Evolutionary conservation across 92 coral and sea anemone genomes (phyloP), one percentile per base, ranked within the genome.

Genomic region (Epizoanthus stellaris): DNA sequence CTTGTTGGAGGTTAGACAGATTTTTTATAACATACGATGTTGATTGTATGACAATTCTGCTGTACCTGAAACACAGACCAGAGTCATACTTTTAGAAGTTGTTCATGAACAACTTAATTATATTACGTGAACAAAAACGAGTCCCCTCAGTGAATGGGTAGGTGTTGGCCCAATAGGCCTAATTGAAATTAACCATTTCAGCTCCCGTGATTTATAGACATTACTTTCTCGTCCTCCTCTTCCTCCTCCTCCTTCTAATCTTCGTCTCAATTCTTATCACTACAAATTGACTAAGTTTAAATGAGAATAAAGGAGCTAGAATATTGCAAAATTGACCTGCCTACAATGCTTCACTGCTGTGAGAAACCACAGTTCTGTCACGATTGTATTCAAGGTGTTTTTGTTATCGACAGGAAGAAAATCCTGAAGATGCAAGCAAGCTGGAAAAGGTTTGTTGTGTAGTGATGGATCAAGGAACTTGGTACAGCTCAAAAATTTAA

Each of bases 1-100:
- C 69, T 80, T 96, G 71, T 85, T 92, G 80, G 98, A 94, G 98
- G 98, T 92, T 73, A 6, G 87, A 6, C 60, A 43, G n/a, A 67
- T 36, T 68, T 68, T 34, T 13, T 17, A n/a, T 17, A 68, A 30
- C 70, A 66, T 66, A 15, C 6, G 21, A 14, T 21, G 15, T 66
- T 12, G 14, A 21, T 14, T 66, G 34, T 6, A 23, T 9, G 40
- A 64, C 17, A n/a, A 25, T 13, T 66, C 15, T 25, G 12, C 56
- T 52, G 14, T 52, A 52, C 6, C 49, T 45, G 49, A 45, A 45
- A 45, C 49, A 5, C 56, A 9, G 10, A 52, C 56, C 56, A 52
- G 43, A 38, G 6, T 8, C 14, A 10, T 20, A 2, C 8, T 0
- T 66, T 66, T 66, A 13, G 3, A 10, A 11, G 40, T 58, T 39